Conservation (phyloP, 1,140 invertebrate genomes). For the Drosophila pseudoananassae region DNA sequence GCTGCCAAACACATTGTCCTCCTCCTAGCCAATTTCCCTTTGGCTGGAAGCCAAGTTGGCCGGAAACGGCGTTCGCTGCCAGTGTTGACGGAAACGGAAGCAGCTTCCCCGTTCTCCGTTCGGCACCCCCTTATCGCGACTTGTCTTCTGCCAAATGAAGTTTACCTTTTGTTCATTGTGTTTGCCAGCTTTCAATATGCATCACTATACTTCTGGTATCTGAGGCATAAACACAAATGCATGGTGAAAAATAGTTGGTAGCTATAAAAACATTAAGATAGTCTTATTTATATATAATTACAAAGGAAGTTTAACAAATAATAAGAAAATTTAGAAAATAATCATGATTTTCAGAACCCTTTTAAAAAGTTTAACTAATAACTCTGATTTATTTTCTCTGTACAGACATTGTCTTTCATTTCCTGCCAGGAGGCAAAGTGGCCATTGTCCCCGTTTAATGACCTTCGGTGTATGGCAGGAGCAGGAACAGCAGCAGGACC, state of each 20-base stretch:
- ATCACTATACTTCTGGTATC: slow-evolving; percentile 26
- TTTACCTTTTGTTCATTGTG: slow-evolving; percentile 59
- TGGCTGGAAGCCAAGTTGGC: slow-evolving; percentile 32
- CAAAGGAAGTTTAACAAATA: too few relatives aligned
- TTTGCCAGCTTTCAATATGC: slow-evolving; percentile 47
- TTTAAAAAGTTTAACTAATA: too few relatives aligned
- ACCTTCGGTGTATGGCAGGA: slow-evolving; percentile 22
- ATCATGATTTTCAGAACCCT: too few relatives aligned
- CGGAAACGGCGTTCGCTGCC: slow-evolving; percentile 41
- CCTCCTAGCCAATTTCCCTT: slow-evolving; percentile 13
- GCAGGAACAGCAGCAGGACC: slow-evolving; percentile 1
- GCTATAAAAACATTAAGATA: background rate
- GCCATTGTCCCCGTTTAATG: slow-evolving; percentile 47
- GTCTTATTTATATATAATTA: background rate
- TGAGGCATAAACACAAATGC: slow-evolving; percentile 35
- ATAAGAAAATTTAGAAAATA: too few relatives aligned
- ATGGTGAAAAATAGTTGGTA: slow-evolving; percentile 5
- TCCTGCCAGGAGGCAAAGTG: slow-evolving; percentile 32
- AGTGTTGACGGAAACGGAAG: slow-evolving; percentile 52
- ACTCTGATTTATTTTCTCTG: background rate
- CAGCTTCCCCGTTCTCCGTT: slow-evolving; percentile 4
- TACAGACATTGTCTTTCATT: slow-evolving; percentile 20
- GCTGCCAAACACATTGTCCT: slow-evolving; percentile 33
- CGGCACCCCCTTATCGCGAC: background rate
- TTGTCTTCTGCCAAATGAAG: slow-evolving; percentile 52